A percentile compares a stretch with the other conserved stretches of the same genome.
These are phyloP conservation scores for Calephelis nemesis DNA, from an alignment of 1,140 invertebrate genomes.

Conservation along the genomic window DNA sequence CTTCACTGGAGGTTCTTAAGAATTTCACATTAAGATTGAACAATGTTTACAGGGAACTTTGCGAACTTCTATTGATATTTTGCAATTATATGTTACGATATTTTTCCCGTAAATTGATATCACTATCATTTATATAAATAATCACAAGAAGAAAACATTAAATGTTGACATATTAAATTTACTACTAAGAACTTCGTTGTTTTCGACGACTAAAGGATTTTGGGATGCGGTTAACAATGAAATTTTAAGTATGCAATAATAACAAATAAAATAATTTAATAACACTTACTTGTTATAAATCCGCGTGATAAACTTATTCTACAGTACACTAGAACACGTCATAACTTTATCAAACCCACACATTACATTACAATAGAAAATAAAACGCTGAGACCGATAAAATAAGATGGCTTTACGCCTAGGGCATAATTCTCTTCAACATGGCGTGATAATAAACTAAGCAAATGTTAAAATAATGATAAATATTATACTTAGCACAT, in stretches of 20 bases:
- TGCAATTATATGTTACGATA: no score
- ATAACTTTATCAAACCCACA: slow-evolving; percentile 37
- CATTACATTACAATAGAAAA: slow-evolving; percentile 33
- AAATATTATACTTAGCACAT: not conserved
- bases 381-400: slow-evolving; percentile 29
- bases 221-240: not conserved
- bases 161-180: not conserved
- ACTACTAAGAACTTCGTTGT: not conserved
- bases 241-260: slow-evolving; percentile 10
- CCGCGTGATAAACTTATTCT: slow-evolving; percentile 27
- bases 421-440: slow-evolving; percentile 33
- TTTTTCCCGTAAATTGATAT: no score
- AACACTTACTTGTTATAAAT: slow-evolving; percentile 31
- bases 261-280: slow-evolving; percentile 2
- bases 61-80: no score
- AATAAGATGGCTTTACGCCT: slow-evolving; percentile 36
- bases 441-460: slow-evolving; percentile 20
- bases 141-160: no score
- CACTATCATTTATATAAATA: no score
- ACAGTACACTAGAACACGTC: slow-evolving; percentile 44
- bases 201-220: not conserved
- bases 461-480: slow-evolving; percentile 3
- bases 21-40: no score
- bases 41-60: no score
- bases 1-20: no score